Conservation (phyloP, 2,888 invertebrate genomes). For the Sepiola atlantica region DNA sequence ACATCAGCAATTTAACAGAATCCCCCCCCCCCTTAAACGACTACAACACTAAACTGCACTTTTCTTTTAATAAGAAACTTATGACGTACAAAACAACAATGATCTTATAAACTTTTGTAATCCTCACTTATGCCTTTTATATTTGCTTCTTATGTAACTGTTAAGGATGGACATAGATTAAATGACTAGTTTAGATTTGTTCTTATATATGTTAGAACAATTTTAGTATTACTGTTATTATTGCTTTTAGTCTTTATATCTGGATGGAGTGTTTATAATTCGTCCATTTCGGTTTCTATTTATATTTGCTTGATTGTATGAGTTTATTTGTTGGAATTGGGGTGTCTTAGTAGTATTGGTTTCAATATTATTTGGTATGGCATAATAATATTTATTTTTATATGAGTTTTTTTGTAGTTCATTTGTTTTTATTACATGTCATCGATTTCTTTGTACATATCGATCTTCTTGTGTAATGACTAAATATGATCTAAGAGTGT, state of each 20-base stretch:
- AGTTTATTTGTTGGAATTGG: neutral
- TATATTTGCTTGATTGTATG: neutral
- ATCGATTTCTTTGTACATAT: neutral
- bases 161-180: no score
- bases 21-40: no score
- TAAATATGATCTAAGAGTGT: neutral
- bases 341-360: neutral
- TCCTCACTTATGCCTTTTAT: no score
- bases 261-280: neutral
- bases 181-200: neutral
- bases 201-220: neutral
- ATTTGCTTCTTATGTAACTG: no score
- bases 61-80: no score
- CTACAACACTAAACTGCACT: no score
- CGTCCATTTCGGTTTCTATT: neutral
- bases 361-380: neutral
- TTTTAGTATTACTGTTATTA: no score
- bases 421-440: neutral
- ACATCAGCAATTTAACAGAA: no score
- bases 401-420: neutral
- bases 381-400: neutral
- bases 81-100: no score
- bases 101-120: no score
- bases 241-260: neutral
- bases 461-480: neutral